Evolutionary conservation across 2,888 invertebrate species (phyloP), one percentile per base, ranked within the genome.

Genomic region (Hirtodrosophila duncani): DNA sequence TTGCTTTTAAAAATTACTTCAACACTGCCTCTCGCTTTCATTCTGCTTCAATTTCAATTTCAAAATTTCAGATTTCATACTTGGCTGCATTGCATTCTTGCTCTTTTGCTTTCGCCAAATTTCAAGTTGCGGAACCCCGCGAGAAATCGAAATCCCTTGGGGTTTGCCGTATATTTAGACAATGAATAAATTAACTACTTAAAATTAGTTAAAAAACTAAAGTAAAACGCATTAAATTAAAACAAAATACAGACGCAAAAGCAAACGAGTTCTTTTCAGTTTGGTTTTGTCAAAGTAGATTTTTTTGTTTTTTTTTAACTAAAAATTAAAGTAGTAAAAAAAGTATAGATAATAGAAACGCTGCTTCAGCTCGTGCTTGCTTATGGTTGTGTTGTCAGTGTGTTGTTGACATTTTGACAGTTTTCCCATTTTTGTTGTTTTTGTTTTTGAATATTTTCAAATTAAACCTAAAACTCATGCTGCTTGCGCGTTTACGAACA

Each of bases 161-260:
- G 50, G 50, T 53, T 45, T 59, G 38, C 17, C 34, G 27, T 42
- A 44, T 43, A 59, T 60, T 51, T 55, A 56, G 53, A 69, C 64
- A 80, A 77, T 67, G 59, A 82, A 83, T 82, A 83, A 83, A 79
- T 83, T 83, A 83, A 78, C 83, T 83, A 83, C 83, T 83, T 83
- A 83, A 79, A 79, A 83, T 81, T 82, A 83, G 79, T 74, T 74
- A 81, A 83, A 67, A 65, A 80, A 62, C 63, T 67, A 67, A 67
- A 66, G 49, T 67, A 63, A 70, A 60, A 69, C 55, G 52, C 49
- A 58, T 61, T 58, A 74, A 69, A 67, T 57, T 69, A 69, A 65
- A 67, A 75, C 65, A 70, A 78, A 68, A 58, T 63, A 64, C 75
- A 75, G 65, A 67, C 51, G 58, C 67, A 70, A 67, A 64, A 69